Conservation (phyloP, 2,888 invertebrate genomes). For the Drosophila nigricruria region DNA sequence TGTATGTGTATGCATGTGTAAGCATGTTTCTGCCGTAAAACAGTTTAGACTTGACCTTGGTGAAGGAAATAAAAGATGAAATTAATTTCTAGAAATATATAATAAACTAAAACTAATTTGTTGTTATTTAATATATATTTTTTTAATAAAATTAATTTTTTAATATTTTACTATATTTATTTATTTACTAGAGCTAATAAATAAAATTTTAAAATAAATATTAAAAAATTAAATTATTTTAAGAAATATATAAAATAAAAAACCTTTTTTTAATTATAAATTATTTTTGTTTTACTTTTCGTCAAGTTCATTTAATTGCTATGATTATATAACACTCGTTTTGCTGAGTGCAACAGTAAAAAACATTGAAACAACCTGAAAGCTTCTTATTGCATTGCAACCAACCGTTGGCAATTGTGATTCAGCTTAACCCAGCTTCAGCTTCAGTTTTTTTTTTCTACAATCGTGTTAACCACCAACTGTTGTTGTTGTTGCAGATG, state of each 20-base stretch:
- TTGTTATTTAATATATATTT: no score
- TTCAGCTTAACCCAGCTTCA: constrained; percentile 34
- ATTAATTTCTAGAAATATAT: not conserved
- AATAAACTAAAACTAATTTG: no score
- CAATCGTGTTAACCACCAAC: constrained; percentile 18
- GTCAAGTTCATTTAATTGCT: not conserved
- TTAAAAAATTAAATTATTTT: not conserved
- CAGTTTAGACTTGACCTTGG: constrained; percentile 2
- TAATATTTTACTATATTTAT: not conserved
- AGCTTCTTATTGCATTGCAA: constrained; percentile 41
- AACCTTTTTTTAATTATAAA: not conserved
- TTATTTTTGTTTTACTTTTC: not conserved
- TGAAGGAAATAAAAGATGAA: not conserved
- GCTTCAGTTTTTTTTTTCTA: not conserved
- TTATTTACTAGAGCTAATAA: no score
- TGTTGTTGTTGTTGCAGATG: constrained; percentile 39
- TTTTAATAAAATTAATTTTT: no score
- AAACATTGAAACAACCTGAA: constrained; percentile 5
- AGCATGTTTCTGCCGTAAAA: not conserved
- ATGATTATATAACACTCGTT: not conserved
- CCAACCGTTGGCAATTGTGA: constrained; percentile 24
- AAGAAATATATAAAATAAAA: not conserved
- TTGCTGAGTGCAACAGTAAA: not conserved
- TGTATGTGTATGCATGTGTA: not conserved
- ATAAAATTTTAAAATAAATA: not conserved